Percentiles rank a stretch among this genome's conserved stretches.
phyloP scores from a whole-genome alignment of 2,113 vertebrate species.

The Erythrocercus mccallii region DNA sequence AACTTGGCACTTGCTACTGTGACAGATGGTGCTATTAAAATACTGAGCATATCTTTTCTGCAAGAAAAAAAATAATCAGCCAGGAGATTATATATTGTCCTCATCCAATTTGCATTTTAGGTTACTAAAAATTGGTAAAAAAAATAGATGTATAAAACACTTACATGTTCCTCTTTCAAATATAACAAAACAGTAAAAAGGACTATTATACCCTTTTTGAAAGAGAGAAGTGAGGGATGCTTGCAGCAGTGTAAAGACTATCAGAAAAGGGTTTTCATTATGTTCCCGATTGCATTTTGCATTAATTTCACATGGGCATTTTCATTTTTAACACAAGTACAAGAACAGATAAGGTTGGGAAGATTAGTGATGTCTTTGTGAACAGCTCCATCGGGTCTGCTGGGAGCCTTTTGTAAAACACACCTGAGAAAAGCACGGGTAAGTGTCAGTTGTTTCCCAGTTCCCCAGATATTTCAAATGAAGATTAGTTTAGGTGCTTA shows the following conservation, averaged over 20 bases:
- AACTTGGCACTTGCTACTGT: slow-evolving; percentile 48
- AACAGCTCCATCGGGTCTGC: not conserved
- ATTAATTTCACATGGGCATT: not conserved
- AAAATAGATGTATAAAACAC: not conserved
- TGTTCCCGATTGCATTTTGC: not conserved
- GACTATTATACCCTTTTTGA: not conserved
- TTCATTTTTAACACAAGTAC: slow-evolving; percentile 10
- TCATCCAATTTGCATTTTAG: slow-evolving; percentile 13
- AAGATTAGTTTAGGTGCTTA: slow-evolving; percentile 7
- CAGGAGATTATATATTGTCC: not conserved
- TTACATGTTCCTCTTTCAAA: not conserved
- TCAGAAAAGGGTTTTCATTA: slow-evolving; percentile 1
- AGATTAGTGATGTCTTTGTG: not conserved
- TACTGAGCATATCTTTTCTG: slow-evolving; percentile 43
- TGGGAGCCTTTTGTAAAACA: not conserved
- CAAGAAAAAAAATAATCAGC: not conserved
- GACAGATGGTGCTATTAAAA: slow-evolving; percentile 75
- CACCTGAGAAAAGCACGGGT: not conserved
- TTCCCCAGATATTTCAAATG: not conserved
- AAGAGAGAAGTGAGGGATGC: not conserved
- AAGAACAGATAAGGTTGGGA: not conserved
- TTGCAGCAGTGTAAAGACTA: not conserved
- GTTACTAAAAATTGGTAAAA: not conserved
- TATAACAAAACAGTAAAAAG: not conserved
- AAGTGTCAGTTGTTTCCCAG: not conserved